Conservation (phyloP, 1,140 invertebrate genomes). For the Chironomus tepperi region DNA sequence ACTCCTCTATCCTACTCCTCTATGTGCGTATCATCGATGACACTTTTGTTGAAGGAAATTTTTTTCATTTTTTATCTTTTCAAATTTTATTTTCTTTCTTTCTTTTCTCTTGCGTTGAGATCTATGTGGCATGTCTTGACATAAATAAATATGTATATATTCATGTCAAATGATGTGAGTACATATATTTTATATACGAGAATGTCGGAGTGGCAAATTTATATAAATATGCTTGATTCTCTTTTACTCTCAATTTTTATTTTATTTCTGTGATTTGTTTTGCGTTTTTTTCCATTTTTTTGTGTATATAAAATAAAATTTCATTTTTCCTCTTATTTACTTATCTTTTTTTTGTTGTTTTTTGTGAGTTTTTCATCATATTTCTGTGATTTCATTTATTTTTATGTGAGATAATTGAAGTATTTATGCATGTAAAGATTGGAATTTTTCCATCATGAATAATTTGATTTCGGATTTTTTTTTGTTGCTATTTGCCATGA, state of each 20-base stretch:
- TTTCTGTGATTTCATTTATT: neutral
- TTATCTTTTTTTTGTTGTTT: neutral
- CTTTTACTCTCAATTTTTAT: neutral
- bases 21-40: neutral
- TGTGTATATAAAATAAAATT: neutral
- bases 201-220: neutral
- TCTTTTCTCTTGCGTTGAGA: neutral
- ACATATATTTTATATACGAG: neutral
- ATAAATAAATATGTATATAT: neutral
- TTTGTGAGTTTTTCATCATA: neutral
- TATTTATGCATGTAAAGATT: no score
- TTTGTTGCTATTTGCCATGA: no score
- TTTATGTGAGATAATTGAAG: no score
- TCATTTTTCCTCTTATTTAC: slow-evolving; percentile 4
- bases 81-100: neutral
- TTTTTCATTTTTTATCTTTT: slow-evolving; percentile 10
- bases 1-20: neutral
- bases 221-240: neutral
- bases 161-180: slow-evolving; percentile 8
- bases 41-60: neutral
- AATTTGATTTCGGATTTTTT: no score
- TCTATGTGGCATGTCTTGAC: neutral
- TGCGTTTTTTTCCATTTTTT: neutral
- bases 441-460: no score
- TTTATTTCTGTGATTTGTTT: neutral